These are phyloP conservation scores for Phaetusa simplex DNA, from an alignment of 2,113 vertebrate species.

Conservation along the genomic window DNA sequence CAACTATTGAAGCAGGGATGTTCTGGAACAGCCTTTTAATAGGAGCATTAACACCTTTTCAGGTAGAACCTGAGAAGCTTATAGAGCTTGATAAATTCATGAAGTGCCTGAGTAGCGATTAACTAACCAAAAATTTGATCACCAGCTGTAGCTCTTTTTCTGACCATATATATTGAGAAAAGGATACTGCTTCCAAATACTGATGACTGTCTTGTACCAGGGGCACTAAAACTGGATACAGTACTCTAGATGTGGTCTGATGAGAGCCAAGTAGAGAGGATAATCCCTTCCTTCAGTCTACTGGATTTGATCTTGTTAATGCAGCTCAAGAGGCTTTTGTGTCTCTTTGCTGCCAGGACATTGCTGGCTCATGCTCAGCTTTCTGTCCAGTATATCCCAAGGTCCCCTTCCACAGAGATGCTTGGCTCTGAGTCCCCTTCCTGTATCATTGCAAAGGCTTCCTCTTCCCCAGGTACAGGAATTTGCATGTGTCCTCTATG, in stretches of 20 bases:
- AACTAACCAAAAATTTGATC: not conserved
- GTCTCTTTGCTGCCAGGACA: not conserved
- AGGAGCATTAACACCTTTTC: not conserved
- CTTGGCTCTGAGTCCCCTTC: not conserved
- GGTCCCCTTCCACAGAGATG: not conserved
- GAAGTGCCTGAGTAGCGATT: not conserved
- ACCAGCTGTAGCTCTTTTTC: not conserved
- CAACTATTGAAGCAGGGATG: not conserved
- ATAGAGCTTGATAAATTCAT: not conserved
- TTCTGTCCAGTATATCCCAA: not conserved
- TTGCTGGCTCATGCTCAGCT: not conserved
- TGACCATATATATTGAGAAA: not conserved
- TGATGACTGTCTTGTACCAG: not conserved
- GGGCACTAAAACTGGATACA: not conserved
- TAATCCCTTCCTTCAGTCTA: not conserved
- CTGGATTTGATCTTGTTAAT: not conserved
- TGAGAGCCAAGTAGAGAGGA: not conserved
- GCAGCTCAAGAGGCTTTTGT: not conserved
- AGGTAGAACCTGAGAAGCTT: not conserved
- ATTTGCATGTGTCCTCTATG: not conserved
- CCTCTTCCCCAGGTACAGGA: not conserved
- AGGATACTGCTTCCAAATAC: not conserved
- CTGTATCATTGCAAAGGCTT: not conserved
- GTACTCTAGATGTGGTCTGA: not conserved
- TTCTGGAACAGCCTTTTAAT: not conserved